Base-by-base conservation (phyloP, 1,140 invertebrate species). In the Meloidogyne chitwoodi region DNA sequence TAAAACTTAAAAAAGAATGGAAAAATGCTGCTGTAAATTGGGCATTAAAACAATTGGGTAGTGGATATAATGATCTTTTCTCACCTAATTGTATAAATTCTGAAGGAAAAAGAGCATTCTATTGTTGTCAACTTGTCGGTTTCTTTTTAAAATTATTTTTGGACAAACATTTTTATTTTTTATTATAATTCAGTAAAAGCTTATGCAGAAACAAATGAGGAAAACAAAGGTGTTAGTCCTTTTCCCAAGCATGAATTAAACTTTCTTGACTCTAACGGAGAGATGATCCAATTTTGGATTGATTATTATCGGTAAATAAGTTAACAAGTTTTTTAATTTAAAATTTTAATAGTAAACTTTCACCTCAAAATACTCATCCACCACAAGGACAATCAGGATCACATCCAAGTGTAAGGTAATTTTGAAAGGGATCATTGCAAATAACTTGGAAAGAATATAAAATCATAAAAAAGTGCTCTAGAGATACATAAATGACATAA, bases 51-150 rank as follows among this genome's bases (percentile, higher is more conserved):
- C 69, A 75, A 24, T 24, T 41, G 16, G 75, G 88, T 90, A 75
- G 82, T 91, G 24, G 69, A 89, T 2, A 85, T 87, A 26, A 69
- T 79, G 78, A 19, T 68, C 90, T 31, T 84, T 84, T 64, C 80
- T 90, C 75, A 67, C 83, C 77, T 79, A 84, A 71, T 69, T 80
- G 79, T 83, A 85, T 79, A 44, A 27, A 75, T 68, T 73, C 75
- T 66, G 31, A 74, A 65, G 31, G 64, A 19, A n/a, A 82, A 63
- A 56, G 69, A 61, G 65, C 38, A 31, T 14, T 71, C n/a, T 44
- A 74, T 56, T 22, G 61, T 62, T n/a, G 34, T 68, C 44, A 79
- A 48, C 12, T 74, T 56, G 31, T 34, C 62, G 76, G 63, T 74
- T 24, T 19, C 67, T 62, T 19, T 27, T 74, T 70, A 38, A 69